Evolutionary conservation across 2,888 invertebrate genomes (phyloP).

Genomic region (Tenthredo scrophulariae): DNA sequence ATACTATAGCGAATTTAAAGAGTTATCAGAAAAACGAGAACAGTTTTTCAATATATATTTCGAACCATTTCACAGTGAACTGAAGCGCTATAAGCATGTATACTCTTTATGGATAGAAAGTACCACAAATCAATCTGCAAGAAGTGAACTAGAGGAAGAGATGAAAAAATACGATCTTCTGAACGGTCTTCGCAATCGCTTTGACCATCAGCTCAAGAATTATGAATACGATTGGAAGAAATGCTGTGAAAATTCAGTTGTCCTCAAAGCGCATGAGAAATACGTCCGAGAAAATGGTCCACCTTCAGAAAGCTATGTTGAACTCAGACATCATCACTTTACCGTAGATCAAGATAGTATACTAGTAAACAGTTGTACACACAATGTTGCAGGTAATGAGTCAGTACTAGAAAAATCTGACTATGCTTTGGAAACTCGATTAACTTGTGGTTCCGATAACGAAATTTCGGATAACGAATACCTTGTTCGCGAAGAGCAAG

Average conservation of each 20-base stretch:
- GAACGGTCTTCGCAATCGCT: not conserved
- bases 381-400: not conserved
- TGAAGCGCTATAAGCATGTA: slow-evolving; percentile 52
- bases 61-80: slow-evolving; percentile 53
- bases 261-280: not conserved
- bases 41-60: slow-evolving; percentile 48
- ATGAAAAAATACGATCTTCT: not conserved
- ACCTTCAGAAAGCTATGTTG: not conserved
- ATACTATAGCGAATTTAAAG: slow-evolving; percentile 47
- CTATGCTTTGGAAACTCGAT: not conserved
- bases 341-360: too few relatives aligned
- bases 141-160: slow-evolving; percentile 8
- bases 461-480: not conserved
- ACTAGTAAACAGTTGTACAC: not conserved
- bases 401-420: too few relatives aligned
- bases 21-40: slow-evolving; percentile 47
- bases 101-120: slow-evolving; percentile 54
- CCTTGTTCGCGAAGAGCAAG: not conserved
- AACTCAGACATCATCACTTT: not conserved
- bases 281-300: not conserved
- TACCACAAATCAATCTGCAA: slow-evolving; percentile 23
- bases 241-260: not conserved
- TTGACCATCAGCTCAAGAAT: not conserved
- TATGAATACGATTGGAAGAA: not conserved
- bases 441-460: not conserved